Evolutionary conservation across 2,888 invertebrate species (phyloP).

Genomic region (Drosophila acutilabella): DNA sequence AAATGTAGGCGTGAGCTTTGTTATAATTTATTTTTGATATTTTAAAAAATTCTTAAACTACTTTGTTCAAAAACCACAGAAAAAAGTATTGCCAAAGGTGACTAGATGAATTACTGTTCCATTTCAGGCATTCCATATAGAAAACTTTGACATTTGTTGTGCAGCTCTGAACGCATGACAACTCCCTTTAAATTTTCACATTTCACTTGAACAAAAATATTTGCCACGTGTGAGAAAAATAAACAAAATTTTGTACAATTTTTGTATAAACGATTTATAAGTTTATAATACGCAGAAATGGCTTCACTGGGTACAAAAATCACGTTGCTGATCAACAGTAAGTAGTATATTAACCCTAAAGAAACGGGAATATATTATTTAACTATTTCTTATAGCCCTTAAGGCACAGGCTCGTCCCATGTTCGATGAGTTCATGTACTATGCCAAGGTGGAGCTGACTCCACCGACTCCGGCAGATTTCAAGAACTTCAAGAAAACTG

Average conservation of each 20-base stretch:
- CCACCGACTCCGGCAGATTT: slow-evolving; percentile 66
- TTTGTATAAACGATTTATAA: background rate
- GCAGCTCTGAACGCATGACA: slow-evolving; percentile 17
- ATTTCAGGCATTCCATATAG: slow-evolving; percentile 20
- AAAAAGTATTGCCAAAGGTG: background rate
- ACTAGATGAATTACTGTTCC: slow-evolving; percentile 16
- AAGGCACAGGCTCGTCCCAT: slow-evolving; percentile 56
- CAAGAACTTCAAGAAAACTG: slow-evolving; percentile 30
- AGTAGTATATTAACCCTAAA: slow-evolving; percentile 19
- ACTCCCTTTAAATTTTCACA: background rate
- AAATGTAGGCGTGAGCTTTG: background rate
- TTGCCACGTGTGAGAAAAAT: slow-evolving; percentile 12
- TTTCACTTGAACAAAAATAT: slow-evolving; percentile 11
- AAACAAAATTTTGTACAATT: slow-evolving; percentile 10
- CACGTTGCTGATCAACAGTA: slow-evolving; percentile 47
- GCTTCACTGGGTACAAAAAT: slow-evolving; percentile 37
- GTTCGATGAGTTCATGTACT: slow-evolving; percentile 59
- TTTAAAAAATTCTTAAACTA: background rate
- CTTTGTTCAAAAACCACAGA: background rate
- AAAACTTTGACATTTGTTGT: background rate
- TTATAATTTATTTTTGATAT: background rate
- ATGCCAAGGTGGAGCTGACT: slow-evolving; percentile 68
- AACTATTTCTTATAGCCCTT: slow-evolving; percentile 27
- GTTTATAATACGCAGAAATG: slow-evolving; percentile 34
- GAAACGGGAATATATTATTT: too few species aligned